Conservation (phyloP, 2,797 vertebrate genomes). For the Gymnothorax javanicus region DNA sequence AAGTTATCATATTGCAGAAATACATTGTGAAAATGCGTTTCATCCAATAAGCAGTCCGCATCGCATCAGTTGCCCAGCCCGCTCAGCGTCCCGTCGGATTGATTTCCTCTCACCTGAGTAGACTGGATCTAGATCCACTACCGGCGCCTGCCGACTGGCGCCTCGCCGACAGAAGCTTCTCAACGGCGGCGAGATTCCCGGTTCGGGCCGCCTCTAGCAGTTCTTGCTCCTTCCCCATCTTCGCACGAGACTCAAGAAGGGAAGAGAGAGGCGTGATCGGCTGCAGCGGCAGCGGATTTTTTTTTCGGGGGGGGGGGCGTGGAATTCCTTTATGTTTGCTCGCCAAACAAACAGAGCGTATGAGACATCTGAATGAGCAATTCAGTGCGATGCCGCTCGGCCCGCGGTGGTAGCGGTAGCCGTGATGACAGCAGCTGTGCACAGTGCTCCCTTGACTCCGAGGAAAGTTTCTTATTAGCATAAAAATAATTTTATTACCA, state of each 20-base stretch:
- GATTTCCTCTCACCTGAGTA: slow-evolving; percentile 81
- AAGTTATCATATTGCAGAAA: background rate
- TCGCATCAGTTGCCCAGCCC: background rate
- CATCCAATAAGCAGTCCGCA: background rate
- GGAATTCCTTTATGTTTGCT: slow-evolving; percentile 58
- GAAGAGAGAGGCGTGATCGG: slow-evolving; percentile 48
- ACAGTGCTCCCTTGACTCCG: slow-evolving; percentile 33
- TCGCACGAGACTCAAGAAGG: slow-evolving; percentile 51
- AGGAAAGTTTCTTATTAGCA: slow-evolving; percentile 64
- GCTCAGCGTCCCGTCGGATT: background rate
- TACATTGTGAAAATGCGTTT: background rate
- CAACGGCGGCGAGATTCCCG: slow-evolving; percentile 91
- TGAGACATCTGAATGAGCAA: slow-evolving; percentile 33
- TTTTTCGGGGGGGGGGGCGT: background rate
- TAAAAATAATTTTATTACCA: slow-evolving; percentile 62
- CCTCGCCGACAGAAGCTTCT: slow-evolving; percentile 93
- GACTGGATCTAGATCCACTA: slow-evolving; percentile 77
- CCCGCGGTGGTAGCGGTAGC: background rate
- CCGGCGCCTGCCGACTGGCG: slow-evolving; percentile 82
- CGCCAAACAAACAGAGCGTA: slow-evolving; percentile 44
- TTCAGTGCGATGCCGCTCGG: slow-evolving; percentile 40
- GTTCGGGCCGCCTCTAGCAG: slow-evolving; percentile 94
- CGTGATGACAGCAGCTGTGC: background rate
- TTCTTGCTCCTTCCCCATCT: slow-evolving; percentile 98
- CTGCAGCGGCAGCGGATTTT: slow-evolving; percentile 19